Evolutionary conservation across 2,888 invertebrate species (phyloP).

Genomic region (Actias luna): DNA sequence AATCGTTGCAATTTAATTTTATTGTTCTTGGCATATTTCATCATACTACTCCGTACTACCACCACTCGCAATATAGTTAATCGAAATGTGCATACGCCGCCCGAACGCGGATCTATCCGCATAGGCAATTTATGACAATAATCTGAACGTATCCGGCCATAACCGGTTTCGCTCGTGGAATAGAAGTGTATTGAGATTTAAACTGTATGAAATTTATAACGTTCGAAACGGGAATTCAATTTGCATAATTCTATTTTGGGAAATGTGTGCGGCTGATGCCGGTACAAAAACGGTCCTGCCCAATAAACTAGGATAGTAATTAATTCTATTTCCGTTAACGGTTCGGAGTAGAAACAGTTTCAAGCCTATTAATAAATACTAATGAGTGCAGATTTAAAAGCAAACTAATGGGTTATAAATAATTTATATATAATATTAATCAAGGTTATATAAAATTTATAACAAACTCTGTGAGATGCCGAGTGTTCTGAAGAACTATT

Average conservation of each 20-base stretch:
- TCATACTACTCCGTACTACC: too few relatives aligned
- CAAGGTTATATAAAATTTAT: not conserved
- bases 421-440: too few relatives aligned
- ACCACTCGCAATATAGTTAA: constrained; percentile 51
- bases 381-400: not conserved
- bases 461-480: too few relatives aligned
- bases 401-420: not conserved
- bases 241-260: constrained; percentile 44
- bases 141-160: constrained; percentile 59
- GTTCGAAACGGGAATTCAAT: constrained; percentile 46
- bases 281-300: constrained; percentile 1
- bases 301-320: constrained; percentile 8
- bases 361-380: not conserved
- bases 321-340: not conserved
- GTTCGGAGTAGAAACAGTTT: not conserved
- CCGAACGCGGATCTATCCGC: constrained; percentile 36
- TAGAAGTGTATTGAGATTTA: constrained; percentile 58
- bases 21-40: constrained; percentile 52
- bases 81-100: constrained; percentile 55
- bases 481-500: too few relatives aligned
- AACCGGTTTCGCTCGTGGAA: constrained; percentile 53
- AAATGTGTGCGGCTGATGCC: constrained; percentile 15
- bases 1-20: constrained; percentile 49
- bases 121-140: constrained; percentile 69
- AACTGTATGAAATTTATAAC: constrained; percentile 57